Percentiles rank a stretch among this genome's conserved stretches.
phyloP scores from a whole-genome alignment of 2,113 vertebrate species.

The Misgurnus mizolepis region DNA sequence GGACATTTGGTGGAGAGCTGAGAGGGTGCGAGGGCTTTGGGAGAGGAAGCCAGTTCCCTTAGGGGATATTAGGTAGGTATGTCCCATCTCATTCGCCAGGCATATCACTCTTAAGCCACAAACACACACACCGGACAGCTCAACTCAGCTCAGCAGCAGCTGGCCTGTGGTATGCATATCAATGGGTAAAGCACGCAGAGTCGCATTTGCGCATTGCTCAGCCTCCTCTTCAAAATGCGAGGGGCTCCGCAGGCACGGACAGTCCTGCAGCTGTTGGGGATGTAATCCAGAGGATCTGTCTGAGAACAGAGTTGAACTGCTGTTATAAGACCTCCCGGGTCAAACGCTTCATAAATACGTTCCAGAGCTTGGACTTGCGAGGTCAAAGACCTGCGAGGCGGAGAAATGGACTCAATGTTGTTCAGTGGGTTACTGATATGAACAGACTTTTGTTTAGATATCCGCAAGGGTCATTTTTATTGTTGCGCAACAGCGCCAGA shows the following conservation, averaged over 20 bases:
- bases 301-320: background rate
- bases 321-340: conserved; percentile 3
- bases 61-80: conserved; percentile 78
- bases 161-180: conserved; percentile 71
- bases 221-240: conserved; percentile 3
- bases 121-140: conserved; percentile 62
- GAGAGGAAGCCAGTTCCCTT: conserved; percentile 83
- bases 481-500: conserved; percentile 27
- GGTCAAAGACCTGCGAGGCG: conserved; percentile 31
- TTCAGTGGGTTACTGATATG: conserved; percentile 38
- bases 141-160: conserved; percentile 72
- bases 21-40: conserved; percentile 51
- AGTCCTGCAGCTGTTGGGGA: conserved; percentile 20
- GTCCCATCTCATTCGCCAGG: conserved; percentile 83
- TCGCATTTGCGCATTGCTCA: conserved; percentile 35
- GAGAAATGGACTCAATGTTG: conserved; percentile 6
- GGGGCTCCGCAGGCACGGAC: conserved; percentile 7
- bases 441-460: conserved; percentile 35
- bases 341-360: conserved; percentile 18
- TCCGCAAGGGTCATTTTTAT: conserved; percentile 35
- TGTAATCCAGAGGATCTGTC: conserved; percentile 14
- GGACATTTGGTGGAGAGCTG: conserved; percentile 71
- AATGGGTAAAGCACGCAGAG: conserved; percentile 59
- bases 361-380: conserved; percentile 27
- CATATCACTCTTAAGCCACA: conserved; percentile 56